Percentiles rank a stretch among this genome's conserved stretches.
Conservation (phyloP, 2,888 invertebrate species). For the Vanessa cardui region DNA sequence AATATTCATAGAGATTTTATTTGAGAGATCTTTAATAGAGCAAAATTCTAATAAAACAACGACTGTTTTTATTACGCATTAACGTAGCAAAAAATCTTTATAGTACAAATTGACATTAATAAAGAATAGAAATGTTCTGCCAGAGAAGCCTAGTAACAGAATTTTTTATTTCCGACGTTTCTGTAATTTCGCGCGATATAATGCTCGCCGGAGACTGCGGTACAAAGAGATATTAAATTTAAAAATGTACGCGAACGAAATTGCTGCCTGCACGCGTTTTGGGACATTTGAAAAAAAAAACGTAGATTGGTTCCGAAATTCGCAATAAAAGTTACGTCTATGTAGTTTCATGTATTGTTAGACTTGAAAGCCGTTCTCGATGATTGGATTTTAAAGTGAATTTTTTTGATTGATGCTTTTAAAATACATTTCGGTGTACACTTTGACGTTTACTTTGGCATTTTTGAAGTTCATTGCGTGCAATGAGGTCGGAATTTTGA, state of each 20-base stretch:
- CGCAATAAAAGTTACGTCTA: conserved; percentile 25
- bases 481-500: no score
- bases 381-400: conserved; percentile 25
- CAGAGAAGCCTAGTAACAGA: conserved; percentile 25
- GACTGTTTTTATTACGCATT: neutral
- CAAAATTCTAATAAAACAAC: neutral
- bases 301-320: conserved; percentile 34
- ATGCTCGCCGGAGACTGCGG: conserved; percentile 56
- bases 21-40: neutral
- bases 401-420: conserved; percentile 17
- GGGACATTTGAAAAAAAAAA: conserved; percentile 37
- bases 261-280: conserved; percentile 34
- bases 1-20: neutral
- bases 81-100: conserved; percentile 13
- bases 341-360: conserved; percentile 26
- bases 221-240: conserved; percentile 75
- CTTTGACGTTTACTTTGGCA: neutral
- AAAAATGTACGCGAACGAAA: conserved; percentile 62
- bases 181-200: conserved; percentile 58
- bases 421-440: neutral
- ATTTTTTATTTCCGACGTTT: conserved; percentile 46
- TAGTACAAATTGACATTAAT: conserved; percentile 28
- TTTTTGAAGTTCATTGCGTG: neutral
- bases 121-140: conserved; percentile 28
- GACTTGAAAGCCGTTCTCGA: conserved; percentile 23